These are phyloP conservation scores for Gnathonemus longibarbis DNA, from an alignment of 2,113 vertebrate species.

Conservation along the genomic window DNA sequence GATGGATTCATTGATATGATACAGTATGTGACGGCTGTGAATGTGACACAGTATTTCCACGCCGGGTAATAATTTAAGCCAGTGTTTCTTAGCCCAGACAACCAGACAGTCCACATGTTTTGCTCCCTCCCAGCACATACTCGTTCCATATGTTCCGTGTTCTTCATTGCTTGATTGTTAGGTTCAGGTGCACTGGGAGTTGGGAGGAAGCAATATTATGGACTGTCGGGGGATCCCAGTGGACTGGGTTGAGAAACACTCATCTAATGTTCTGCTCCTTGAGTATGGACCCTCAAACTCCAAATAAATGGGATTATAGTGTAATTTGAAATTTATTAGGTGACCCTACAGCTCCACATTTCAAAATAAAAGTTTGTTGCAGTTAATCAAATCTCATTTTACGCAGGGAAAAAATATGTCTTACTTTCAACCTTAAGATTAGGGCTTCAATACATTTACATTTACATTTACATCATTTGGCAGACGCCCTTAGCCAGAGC, in stretches of 20 bases:
- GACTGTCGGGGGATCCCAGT: background rate
- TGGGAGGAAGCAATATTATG: background rate
- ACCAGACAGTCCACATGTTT: background rate
- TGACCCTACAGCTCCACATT: constrained; percentile 49
- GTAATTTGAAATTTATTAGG: no score
- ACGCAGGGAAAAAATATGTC: constrained; percentile 24
- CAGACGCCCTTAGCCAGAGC: no score
- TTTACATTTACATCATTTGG: no score
- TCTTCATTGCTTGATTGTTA: background rate
- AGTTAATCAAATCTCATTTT: background rate
- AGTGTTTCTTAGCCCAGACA: background rate
- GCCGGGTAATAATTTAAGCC: background rate
- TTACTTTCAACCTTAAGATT: background rate
- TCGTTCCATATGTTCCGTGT: background rate
- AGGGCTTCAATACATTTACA: background rate
- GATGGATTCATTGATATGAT: constrained; percentile 43
- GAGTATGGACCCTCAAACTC: background rate
- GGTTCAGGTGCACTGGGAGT: background rate
- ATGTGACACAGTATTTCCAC: constrained; percentile 34
- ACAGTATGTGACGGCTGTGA: constrained; percentile 28
- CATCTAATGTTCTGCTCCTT: background rate
- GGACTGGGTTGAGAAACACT: background rate
- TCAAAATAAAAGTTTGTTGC: constrained; percentile 31
- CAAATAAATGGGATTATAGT: background rate
- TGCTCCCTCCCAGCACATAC: background rate